Base-by-base conservation (phyloP, 2,113 vertebrate species). In the Crotalus horridus region DNA sequence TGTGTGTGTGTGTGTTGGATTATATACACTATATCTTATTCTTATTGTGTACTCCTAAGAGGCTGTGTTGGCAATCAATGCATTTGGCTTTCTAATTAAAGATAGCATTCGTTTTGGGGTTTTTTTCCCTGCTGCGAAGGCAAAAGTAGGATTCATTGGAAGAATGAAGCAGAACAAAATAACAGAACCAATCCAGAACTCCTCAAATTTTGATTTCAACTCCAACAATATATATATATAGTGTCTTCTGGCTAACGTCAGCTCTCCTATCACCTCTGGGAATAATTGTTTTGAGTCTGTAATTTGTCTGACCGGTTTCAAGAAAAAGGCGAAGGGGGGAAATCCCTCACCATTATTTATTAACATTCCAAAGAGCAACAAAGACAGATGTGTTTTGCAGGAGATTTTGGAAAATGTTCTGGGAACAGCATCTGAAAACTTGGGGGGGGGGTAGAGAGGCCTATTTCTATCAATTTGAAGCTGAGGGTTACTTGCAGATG, bases 381-480 rank as follows among this genome's bases (percentile, higher is more conserved):
- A 97, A 97, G 96, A 95, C 95, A 95, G 95, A 96, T 97, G 96
- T 97, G 96, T 97, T 97, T 96, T 97, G 93, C 95, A 97, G 94
- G 96, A 97, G 95, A 89, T 86, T 95, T 97, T 96, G 96, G 96
- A 96, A 97, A 96, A 97, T 96, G 97, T 98, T 97, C 96, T 97
- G 95, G 93, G 94, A 97, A 96, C 91, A 96, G 94, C 95, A 96
- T 97, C 93, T 96, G 95, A 97, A 97, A 97, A 96, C 93, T 96
- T 33, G 4, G 29, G 0, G 4, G 26, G 61, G 61, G 26, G 11
- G n/a, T n/a, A n/a, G 4, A 3, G 4, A 97, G 93, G 88, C 91
- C 95, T 97, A 96, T 97, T 97, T 97, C 97, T 97, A 97, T 95
- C 94, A 97, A 97, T 93, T 96, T 95, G 96, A 97, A 97, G 96